Evolutionary conservation across 2,797 vertebrate genomes (phyloP).

Genomic region (Psittacula echo): DNA sequence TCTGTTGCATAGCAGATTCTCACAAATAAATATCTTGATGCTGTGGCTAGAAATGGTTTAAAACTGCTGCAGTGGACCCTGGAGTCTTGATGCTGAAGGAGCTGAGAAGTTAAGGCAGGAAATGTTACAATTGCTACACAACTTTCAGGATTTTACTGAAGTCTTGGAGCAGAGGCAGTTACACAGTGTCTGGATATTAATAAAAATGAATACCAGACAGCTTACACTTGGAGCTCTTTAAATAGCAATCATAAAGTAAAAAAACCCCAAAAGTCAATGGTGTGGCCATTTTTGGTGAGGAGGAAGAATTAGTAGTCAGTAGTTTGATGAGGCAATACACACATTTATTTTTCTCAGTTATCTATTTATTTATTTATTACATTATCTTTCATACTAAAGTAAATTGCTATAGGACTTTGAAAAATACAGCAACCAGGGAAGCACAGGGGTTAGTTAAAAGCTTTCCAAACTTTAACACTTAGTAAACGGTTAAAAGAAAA

Average conservation of each 20-base stretch:
- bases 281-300: not conserved
- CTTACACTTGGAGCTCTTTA: not conserved
- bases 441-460: not conserved
- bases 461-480: not conserved
- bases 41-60: not conserved
- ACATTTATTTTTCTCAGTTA: not conserved
- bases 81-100: not conserved
- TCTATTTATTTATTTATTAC: not conserved
- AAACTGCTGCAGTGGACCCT: not conserved
- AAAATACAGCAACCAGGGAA: constrained; percentile 1
- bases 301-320: not conserved
- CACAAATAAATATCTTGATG: not conserved
- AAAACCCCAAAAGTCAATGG: not conserved
- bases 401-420: not conserved
- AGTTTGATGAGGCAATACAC: not conserved
- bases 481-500: not conserved
- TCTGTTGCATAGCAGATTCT: not conserved
- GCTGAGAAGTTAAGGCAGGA: not conserved
- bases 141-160: not conserved
- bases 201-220: not conserved
- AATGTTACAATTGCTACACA: not conserved
- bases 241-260: not conserved
- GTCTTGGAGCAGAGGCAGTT: not conserved
- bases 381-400: not conserved
- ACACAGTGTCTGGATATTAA: not conserved